Conservation (phyloP, 2,797 vertebrate genomes). For the Lemur catta region DNA sequence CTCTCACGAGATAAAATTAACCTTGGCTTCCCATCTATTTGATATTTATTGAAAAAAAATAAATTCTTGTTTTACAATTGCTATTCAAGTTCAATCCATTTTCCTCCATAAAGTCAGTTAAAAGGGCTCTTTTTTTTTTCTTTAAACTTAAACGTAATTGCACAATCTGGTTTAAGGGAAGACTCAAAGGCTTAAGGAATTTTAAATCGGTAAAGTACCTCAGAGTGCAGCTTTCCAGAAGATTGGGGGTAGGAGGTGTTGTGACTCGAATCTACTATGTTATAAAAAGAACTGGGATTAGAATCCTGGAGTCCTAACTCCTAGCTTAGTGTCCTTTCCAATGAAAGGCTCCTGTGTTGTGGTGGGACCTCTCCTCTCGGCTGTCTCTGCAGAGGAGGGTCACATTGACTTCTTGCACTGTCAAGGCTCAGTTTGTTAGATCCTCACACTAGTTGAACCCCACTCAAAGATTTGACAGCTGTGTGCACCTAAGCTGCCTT, state of each 20-base stretch:
- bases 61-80: background rate
- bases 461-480: background rate
- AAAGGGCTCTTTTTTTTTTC: background rate
- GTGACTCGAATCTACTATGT: background rate
- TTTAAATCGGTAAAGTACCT: constrained; percentile 29
- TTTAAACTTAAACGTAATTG: background rate
- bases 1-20: background rate
- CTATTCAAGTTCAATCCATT: constrained; percentile 3
- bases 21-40: constrained; percentile 15
- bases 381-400: background rate
- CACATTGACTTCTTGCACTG: background rate
- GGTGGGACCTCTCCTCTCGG: background rate
- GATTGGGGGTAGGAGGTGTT: background rate
- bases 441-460: background rate
- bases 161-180: constrained; percentile 2
- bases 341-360: background rate
- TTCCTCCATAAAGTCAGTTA: background rate
- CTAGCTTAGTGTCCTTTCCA: background rate
- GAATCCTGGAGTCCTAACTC: background rate
- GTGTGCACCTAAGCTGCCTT: background rate
- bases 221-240: background rate
- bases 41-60: constrained; percentile 28
- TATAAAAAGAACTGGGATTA: background rate
- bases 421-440: background rate
- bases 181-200: background rate